Base-by-base conservation (phyloP, 2,888 invertebrate species). In the Lycocerus yunnanus region DNA sequence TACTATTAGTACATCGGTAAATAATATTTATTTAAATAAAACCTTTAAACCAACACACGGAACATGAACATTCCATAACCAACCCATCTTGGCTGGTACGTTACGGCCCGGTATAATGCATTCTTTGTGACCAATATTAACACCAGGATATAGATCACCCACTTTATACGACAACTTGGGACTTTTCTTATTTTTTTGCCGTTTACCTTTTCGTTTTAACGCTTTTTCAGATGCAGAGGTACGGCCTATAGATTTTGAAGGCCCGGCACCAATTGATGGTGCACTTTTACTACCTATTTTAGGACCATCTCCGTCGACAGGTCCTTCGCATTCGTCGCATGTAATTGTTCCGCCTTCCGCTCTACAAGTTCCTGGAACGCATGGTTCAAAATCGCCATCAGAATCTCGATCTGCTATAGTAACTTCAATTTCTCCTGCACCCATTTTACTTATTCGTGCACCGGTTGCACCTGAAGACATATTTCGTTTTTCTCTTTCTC, bases 81-180 rank as follows among this genome's bases (percentile, higher is more conserved):
- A 93, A 0, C 93, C 93, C 92, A 92, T 92, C 61, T 88, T 85
- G 0, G 88, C 84, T 0, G 93, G 93, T 0, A 93, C 92, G 8
- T 89, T 87, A 21, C 87, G 86, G 0, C 88, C 88, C 0, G 88
- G 88, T 20, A 86, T 82, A 1, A 89, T 84, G 81, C 92, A 92
- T 75, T 86, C 82, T 72, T 88, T 89, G 80, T 92, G 92, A 0
- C 92, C 91, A 63, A 89, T 84, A 13, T 88, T 86, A 0, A 88
- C 86, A 0, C 90, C 90, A 76, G 91, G 91, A 84, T 91, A 88
- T 1, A 81, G 66, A 77, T 90, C 89, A 0, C 90, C 90, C 77
- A 89, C 88, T 2, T 84, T 86, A 79, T 90, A 90, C 73, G 88
- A 89, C 74, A 88, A 90, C 79, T 89, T 89, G 0, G n/a, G n/a